Conservation (phyloP, 2,888 invertebrate genomes). For the Seira sanloemensis region DNA sequence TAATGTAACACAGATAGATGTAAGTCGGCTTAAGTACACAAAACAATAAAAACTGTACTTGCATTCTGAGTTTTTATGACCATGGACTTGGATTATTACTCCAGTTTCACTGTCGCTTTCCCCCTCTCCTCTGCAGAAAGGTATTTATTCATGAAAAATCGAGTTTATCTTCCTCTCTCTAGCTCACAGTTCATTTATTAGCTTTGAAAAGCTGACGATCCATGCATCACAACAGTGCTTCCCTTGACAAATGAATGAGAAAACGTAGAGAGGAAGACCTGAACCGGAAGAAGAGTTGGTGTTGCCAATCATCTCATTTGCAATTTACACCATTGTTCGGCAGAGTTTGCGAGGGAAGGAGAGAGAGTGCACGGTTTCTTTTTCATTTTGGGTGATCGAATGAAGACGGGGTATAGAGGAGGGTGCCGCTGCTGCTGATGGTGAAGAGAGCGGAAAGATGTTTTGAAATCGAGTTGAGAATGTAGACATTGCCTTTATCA, state of each 20-base stretch:
- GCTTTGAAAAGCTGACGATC: background rate
- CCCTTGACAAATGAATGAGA: background rate
- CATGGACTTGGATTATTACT: conserved; percentile 14
- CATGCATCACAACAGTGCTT: background rate
- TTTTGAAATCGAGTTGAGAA: too few species aligned
- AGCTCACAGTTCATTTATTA: background rate
- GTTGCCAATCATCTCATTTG: background rate
- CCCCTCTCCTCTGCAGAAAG: too few species aligned
- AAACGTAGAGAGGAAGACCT: background rate
- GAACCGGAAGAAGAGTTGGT: background rate
- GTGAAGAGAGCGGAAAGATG: too few species aligned
- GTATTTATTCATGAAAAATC: background rate
- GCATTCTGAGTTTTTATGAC: conserved; percentile 15
- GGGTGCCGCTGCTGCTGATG: too few species aligned
- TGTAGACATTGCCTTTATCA: too few species aligned
- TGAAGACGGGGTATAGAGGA: too few species aligned
- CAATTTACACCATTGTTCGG: too few species aligned
- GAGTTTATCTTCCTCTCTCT: too few species aligned
- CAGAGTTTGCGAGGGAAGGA: too few species aligned
- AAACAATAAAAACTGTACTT: conserved; percentile 15
- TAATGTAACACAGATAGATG: background rate
- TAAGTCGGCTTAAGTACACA: conserved; percentile 14
- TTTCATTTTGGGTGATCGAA: too few species aligned
- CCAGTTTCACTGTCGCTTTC: background rate
- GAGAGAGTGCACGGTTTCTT: too few species aligned